Conservation (phyloP, 2,797 vertebrate genomes). For the Apodemus agrarius region DNA sequence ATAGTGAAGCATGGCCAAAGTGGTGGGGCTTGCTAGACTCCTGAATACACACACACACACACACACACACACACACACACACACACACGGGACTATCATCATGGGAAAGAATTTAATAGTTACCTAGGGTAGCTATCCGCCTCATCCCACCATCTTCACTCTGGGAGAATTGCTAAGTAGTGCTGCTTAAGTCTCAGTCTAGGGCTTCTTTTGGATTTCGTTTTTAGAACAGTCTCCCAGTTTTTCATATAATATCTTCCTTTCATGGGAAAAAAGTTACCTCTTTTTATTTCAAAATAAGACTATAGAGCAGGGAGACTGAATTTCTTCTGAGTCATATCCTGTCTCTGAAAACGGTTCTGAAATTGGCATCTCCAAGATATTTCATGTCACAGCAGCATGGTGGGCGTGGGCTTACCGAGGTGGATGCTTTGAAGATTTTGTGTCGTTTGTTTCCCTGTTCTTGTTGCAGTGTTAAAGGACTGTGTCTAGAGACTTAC, state of each 20-base stretch:
- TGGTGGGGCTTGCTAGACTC: neutral
- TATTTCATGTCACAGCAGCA: neutral
- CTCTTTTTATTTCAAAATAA: constrained; percentile 16
- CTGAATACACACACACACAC: neutral
- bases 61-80: neutral
- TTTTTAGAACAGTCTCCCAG: constrained; percentile 14
- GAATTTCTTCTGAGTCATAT: constrained; percentile 66
- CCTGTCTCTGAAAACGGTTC: constrained; percentile 43
- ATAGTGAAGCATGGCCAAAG: neutral
- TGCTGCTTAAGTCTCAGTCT: neutral
- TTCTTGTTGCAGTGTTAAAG: neutral
- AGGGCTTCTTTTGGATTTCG: constrained; percentile 26
- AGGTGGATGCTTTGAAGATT: neutral
- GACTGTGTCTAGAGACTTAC: neutral
- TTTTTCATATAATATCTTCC: neutral
- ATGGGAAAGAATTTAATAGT: neutral
- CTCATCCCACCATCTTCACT: neutral
- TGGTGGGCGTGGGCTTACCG: neutral
- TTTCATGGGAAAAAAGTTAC: neutral
- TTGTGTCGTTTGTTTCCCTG: neutral
- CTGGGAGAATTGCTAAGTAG: neutral
- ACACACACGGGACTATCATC: neutral
- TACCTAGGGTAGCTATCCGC: neutral
- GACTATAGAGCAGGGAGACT: constrained; percentile 5
- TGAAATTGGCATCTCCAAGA: constrained; percentile 64